phyloP scores from a whole-genome alignment of 2,888 invertebrate species.

The Sarcophaga caerulescens region DNA sequence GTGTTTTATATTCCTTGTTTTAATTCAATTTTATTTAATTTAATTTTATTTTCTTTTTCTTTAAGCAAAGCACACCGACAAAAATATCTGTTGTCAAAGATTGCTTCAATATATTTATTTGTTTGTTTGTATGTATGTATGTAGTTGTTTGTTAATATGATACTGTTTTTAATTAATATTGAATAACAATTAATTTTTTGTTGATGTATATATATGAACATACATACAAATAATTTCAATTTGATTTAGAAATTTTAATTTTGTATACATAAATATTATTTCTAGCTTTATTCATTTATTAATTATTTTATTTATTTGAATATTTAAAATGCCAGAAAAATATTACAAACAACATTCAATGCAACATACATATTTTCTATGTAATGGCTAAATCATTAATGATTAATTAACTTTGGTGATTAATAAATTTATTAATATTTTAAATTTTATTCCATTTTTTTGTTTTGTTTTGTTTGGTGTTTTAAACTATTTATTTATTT shows the following conservation, averaged over 20 bases:
- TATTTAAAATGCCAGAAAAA: slow-evolving; percentile 52
- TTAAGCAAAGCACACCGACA: slow-evolving; percentile 67
- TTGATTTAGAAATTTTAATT: slow-evolving; percentile 51
- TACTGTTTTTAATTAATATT: slow-evolving; percentile 21
- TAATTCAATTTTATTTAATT: slow-evolving; percentile 28
- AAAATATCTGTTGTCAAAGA: slow-evolving; percentile 62
- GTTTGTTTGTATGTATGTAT: slow-evolving; percentile 47
- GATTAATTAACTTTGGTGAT: slow-evolving; percentile 39
- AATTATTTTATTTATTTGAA: slow-evolving; percentile 64
- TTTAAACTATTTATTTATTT: slow-evolving; percentile 30
- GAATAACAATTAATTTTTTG: no score
- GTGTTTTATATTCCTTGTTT: slow-evolving; percentile 31
- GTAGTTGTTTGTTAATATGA: slow-evolving; percentile 15
- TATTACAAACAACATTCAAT: slow-evolving; percentile 57
- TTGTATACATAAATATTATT: slow-evolving; percentile 61
- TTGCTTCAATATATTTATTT: slow-evolving; percentile 39
- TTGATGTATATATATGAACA: background rate
- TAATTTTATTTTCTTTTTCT: slow-evolving; percentile 3
- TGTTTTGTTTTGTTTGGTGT: no score
- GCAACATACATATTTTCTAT: slow-evolving; percentile 43
- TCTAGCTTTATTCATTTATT: slow-evolving; percentile 19
- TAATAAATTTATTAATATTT: slow-evolving; percentile 38
- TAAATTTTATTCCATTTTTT: slow-evolving; percentile 19
- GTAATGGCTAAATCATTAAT: slow-evolving; percentile 35
- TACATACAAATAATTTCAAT: slow-evolving; percentile 28